Base-by-base conservation (phyloP, 2,888 invertebrate genomes). In the Papilio demoleus region DNA sequence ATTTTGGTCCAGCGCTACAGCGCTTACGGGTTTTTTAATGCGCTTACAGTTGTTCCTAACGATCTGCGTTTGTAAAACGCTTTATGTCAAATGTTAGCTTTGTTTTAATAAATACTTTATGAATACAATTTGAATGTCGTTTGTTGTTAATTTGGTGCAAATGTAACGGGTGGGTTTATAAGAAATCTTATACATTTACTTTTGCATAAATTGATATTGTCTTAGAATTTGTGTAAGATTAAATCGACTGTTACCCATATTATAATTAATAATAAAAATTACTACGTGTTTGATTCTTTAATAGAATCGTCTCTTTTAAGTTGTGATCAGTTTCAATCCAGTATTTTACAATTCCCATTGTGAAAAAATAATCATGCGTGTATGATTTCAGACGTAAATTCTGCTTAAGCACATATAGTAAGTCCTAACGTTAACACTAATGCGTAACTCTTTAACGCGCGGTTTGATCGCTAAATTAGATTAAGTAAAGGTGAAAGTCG, bases 401-500 rank as follows among this genome's bases (percentile, higher is more conserved):
- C n/a, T 14, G n/a, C 27, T 14, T 53, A 22, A 36, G 38, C 58
- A 34, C 12, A 34, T 36, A 58, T 6, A 11, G 19, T 14, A 62
- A 45, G 34, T 22, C 22, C 19, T 62, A 58, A 31, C 22, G 62
- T 62, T 58, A 56, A 58, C 53, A n/a, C 45, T 34, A 68, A 63
- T 24, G 63, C 63, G 63, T 63, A 63, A 68, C 45, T 68, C 53
- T 56, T 68, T 58, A 68, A 45, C 63, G 56, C 60, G 31, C 40
- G 60, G 59, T 50, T 68, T 60, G 68, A 65, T 68, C 68, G 60
- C 59, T 53, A 38, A 68, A 60, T 65, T 64, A 68, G 68, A 65
- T 69, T 61, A 69, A 61, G 69, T 40, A 60, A 69, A 69, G 65
- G 65, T 69, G 65, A 69, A 69, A 69, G 65, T 68, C 64, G 65